Evolutionary conservation across 2,113 vertebrate genomes (phyloP), one percentile per base, ranked within the genome.

Genomic region (Chloropsis hardwickii): DNA sequence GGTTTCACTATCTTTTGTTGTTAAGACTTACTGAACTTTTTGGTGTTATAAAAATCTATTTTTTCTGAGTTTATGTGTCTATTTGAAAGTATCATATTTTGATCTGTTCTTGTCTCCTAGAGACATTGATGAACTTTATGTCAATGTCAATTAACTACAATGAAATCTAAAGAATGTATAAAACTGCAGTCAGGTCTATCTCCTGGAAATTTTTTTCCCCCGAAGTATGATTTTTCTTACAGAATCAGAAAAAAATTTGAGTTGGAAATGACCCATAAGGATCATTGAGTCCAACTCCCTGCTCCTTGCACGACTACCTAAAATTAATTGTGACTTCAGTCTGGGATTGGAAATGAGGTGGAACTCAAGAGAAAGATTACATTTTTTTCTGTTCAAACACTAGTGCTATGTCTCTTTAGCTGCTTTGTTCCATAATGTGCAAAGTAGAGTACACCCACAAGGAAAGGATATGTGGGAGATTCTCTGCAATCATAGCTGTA

Each of bases 41-140:
- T 0, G 0, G 6, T 1, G 1, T 67, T 40, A 42, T 47, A 40
- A 90, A 83, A 86, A 20, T 13, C 4, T 84, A 3, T 77, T 64
- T 86, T 1, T 88, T 82, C 19, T 2, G 2, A 47, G 19, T 67
- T 44, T 61, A 6, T 56, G 3, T 24, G 6, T 44, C 18, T 50
- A 22, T 42, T 61, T 93, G 25, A 87, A 88, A 82, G 3, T 9
- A 42, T 19, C 0, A 0, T 40, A 51, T 72, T 88, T 77, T 8
- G 4, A 57, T 61, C 9, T 60, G 13, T 19, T 70, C 17, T 23
- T 62, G 11, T 27, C 16, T 89, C 9, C 42, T 47, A 60, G 79
- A 91, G 44, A 71, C 12, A 89, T 33, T 47, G 0, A n/a, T 39
- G 37, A 86, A 47, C 3, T 76, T 94, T 44, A 71, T 9, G 28